A percentile compares a stretch with the other conserved stretches of the same genome.
phyloP scores from a whole-genome alignment of 1,140 invertebrate species.

The Cydia amplana region DNA sequence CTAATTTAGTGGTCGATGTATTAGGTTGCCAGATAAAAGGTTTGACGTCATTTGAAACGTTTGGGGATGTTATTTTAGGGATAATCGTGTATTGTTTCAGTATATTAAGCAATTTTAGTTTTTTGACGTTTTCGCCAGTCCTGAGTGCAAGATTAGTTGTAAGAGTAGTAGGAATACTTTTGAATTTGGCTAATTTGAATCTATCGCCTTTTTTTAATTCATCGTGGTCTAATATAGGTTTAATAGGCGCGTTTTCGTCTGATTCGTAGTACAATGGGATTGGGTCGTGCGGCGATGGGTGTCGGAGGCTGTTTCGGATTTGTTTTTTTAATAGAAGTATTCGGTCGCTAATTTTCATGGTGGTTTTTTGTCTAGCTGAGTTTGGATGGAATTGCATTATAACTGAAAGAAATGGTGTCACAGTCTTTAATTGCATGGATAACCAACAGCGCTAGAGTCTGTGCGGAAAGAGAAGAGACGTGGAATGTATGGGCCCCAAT shows the following conservation, averaged over 20 bases:
- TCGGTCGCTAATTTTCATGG: neutral
- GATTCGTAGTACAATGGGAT: neutral
- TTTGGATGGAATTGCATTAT: neutral
- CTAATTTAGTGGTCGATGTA: neutral
- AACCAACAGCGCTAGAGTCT: too few species aligned
- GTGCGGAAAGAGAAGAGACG: too few species aligned
- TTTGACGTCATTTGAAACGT: neutral
- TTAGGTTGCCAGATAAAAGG: neutral
- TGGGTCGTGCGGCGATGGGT: neutral
- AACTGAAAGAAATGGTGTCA: neutral
- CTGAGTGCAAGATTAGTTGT: neutral
- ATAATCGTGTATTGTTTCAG: neutral
- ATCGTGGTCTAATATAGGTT: conserved; percentile 40
- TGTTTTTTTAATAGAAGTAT: neutral
- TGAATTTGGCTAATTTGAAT: conserved; percentile 36
- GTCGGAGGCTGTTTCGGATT: neutral
- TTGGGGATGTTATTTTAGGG: neutral
- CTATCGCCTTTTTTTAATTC: conserved; percentile 33
- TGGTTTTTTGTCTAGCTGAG: neutral
- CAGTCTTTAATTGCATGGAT: neutral
- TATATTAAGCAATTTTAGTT: neutral
- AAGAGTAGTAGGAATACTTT: conserved; percentile 5
- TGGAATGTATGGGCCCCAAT: too few species aligned
- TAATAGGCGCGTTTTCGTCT: conserved; percentile 37
- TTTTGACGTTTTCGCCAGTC: neutral